phyloP scores from a whole-genome alignment of 2,113 vertebrate genomes.

The Periophthalmodon schlosseri region DNA sequence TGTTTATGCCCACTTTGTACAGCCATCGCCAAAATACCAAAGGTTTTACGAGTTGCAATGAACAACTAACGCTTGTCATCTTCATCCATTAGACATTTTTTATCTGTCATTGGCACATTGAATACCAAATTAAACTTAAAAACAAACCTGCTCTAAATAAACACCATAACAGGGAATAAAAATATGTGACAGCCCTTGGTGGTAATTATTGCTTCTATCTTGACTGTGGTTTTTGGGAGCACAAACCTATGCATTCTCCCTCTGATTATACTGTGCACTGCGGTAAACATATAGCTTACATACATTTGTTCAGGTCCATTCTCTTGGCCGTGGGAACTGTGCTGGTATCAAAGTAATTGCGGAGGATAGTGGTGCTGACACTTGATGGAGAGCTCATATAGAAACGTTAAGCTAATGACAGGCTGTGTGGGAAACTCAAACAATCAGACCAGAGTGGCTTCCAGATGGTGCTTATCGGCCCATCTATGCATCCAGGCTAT shows the following conservation, averaged over 20 bases:
- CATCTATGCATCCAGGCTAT: neutral
- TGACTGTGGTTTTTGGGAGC: conserved; percentile 26
- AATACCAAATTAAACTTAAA: neutral
- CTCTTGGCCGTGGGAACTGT: conserved; percentile 29
- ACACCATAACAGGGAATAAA: neutral
- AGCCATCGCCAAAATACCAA: neutral
- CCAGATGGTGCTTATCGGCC: conserved; percentile 17
- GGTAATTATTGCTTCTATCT: conserved; percentile 17
- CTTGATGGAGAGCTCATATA: conserved; percentile 47
- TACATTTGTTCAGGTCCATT: conserved; percentile 33
- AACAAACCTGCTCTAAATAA: neutral
- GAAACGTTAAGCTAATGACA: conserved; percentile 46
- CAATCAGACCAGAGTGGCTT: conserved; percentile 10
- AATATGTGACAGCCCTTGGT: neutral
- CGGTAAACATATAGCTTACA: conserved; percentile 23
- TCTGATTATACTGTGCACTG: conserved; percentile 16
- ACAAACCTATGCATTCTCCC: conserved; percentile 17
- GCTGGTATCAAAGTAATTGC: conserved; percentile 30
- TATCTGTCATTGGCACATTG: neutral
- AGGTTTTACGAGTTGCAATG: neutral
- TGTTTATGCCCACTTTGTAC: neutral
- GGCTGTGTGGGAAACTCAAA: conserved; percentile 60
- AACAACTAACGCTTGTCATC: neutral
- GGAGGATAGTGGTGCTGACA: conserved; percentile 16
- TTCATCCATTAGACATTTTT: neutral